Evolutionary conservation across 2,888 invertebrate species (phyloP), one percentile per base, ranked within the genome.

Genomic region (Drosophila siamana): DNA sequence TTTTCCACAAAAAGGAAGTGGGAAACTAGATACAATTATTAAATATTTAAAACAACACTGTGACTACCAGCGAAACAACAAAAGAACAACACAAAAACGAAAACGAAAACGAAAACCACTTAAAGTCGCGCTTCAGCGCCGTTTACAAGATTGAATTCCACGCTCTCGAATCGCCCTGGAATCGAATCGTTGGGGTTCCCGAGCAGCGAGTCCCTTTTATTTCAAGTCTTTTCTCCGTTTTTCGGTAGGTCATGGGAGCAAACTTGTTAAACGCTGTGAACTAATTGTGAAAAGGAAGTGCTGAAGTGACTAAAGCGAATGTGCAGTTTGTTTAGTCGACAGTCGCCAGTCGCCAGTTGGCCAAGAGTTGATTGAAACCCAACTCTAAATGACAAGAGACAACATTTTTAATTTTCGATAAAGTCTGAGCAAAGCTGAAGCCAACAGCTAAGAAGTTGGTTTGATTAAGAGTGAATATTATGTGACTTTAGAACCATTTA

Each of bases 1-100:
- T n/a, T n/a, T n/a, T n/a, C n/a, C n/a, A n/a, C n/a, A n/a, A n/a
- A 56, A 41, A 67, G 74, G 78, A 86, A 86, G 72, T 67, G 61
- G 54, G 83, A 84, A 83, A 83, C 83, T 86, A 80, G 83, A 83
- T 83, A 83, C 83, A 83, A 88, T 88, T 83, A 83, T 83, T 88
- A 83, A 83, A 86, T 83, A 84, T 88, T 84, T 88, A 86, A 88
- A 78, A 88, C 51, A 84, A 84, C 85, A 86, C 2, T 33, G 43
- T 33, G 43, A 67, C 56, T 59, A 38, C 43, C 62, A 52, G 33
- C 19, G 33, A 38, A 73, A 57, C 5, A 67, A 62, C 62, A 74
- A 74, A 55, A 56, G 56, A 30, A 50, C 11, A 22, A 44, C 33
- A 54, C 11, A 11, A 46, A 38, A 40, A 44, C 15, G 52, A 15